Evolutionary conservation across 1,140 invertebrate genomes (phyloP).

Genomic region (Meteorus sp.): DNA sequence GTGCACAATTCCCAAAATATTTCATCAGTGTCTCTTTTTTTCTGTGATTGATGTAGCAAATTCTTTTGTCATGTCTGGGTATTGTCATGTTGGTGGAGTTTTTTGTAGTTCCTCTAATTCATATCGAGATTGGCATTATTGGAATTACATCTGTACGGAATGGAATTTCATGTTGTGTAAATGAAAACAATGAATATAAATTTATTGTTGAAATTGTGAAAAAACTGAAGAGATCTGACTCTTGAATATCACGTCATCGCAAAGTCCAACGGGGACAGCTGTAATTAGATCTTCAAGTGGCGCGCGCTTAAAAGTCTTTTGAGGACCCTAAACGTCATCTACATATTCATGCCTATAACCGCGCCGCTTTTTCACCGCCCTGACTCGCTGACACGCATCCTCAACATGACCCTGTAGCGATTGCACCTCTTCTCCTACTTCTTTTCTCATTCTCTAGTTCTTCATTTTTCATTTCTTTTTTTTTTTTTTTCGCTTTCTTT

Average conservation of each 20-base stretch:
- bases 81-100: too few species aligned
- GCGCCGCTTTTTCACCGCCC: slow-evolving; percentile 14
- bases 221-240: background rate
- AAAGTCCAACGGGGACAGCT: slow-evolving; percentile 13
- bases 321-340: slow-evolving; percentile 33
- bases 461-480: background rate
- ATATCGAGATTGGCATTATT: too few species aligned
- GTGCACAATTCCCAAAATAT: too few species aligned
- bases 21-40: too few species aligned
- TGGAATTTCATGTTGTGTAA: too few species aligned
- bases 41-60: too few species aligned
- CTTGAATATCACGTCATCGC: slow-evolving; percentile 16
- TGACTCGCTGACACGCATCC: slow-evolving; percentile 5
- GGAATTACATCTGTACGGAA: too few species aligned
- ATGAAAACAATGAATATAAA: background rate
- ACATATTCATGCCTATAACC: slow-evolving; percentile 37
- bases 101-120: too few species aligned
- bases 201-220: background rate
- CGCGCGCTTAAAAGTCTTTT: slow-evolving; percentile 27
- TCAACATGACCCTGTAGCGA: slow-evolving; percentile 5
- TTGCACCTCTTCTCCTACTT: background rate
- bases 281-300: slow-evolving; percentile 31
- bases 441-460: background rate
- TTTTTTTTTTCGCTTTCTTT: slow-evolving; percentile 5
- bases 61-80: too few species aligned